Conservation (phyloP, 2,113 vertebrate genomes). For the Chaenogobius annularis region DNA sequence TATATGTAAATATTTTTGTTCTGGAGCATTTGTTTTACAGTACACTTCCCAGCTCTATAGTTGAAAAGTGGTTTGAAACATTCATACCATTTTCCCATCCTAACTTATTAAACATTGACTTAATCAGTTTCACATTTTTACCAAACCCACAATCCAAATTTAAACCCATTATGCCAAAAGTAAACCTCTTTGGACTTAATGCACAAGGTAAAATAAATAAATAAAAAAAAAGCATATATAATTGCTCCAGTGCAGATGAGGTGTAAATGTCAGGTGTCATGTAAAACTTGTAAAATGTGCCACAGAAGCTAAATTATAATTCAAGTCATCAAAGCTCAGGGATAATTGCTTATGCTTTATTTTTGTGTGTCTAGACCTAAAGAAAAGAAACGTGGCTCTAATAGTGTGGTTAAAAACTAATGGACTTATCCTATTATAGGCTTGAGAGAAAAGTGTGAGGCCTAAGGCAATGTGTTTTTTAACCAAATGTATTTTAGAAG, state of each 20-base stretch:
- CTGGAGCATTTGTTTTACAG: not conserved
- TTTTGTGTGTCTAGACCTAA: conserved; percentile 46
- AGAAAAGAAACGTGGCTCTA: conserved; percentile 46
- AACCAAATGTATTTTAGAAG: conserved; percentile 16
- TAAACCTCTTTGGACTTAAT: no score
- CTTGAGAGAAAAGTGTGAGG: conserved; percentile 36
- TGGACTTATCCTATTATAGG: conserved; percentile 53
- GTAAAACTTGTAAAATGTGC: conserved; percentile 24
- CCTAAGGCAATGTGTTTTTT: conserved; percentile 35
- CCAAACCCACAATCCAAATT: not conserved
- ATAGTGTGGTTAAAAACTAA: conserved; percentile 54
- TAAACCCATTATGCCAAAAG: not conserved
- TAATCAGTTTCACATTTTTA: not conserved
- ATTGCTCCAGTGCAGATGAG: conserved; percentile 22
- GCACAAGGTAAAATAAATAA: not conserved
- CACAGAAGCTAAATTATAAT: conserved; percentile 41
- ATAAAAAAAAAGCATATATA: not conserved
- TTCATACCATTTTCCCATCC: not conserved
- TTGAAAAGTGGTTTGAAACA: not conserved
- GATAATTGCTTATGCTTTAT: conserved; percentile 50
- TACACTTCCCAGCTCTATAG: not conserved
- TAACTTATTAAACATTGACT: not conserved
- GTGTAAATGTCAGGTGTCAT: conserved; percentile 50
- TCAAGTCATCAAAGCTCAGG: conserved; percentile 30
- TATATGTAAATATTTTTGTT: not conserved